Evolutionary conservation across 35 echinoderm and acorn worm species (phyloP), one percentile per base, ranked within the genome.

Genomic region (Acanthaster planci): DNA sequence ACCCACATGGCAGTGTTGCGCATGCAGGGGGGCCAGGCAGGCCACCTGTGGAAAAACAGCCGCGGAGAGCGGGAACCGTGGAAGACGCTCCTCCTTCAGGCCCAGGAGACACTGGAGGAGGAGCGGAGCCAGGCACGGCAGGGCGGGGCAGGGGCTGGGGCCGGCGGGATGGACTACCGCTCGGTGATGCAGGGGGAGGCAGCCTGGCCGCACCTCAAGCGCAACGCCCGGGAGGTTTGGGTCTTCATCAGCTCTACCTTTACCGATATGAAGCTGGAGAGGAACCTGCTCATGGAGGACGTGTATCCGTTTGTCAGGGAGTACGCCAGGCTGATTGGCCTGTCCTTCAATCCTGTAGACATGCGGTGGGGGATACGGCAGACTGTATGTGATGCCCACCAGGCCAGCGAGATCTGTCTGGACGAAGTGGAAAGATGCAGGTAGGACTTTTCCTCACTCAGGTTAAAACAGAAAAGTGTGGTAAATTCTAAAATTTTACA

Each of bases 171-270:
- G 16, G 32, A 52, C 16, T 92, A 89, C 54, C 64, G 76, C 16
- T 60, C 59, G 8, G 82, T 92, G 77, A 89, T 97, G 86, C 35
- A 44, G 5, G 94, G 90, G 6, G 60, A 40, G 19, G 72, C 92
- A 8, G 86, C 90, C 19, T 68, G 22, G 15, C 78, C 56, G 34
- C 77, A 89, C 42, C 39, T 93, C 15, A 88, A 78, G 21, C 59
- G 50, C 36, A 87, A 90, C 27, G 79, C 82, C 1, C 85, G 89
- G 6, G 84, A 90, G 23, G 91, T 90, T 8, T 93, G 95, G 95
- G 85, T 98, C 17, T 98, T 98, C 77, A 87, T 98, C 47, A 98
- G 95, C 54, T 98, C 95, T 22, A 98, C 95, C 6, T 98, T 98
- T 59, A 98, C 95, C 0, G 95, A 98, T 64, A 98, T 92, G 7